phyloP scores from a whole-genome alignment of 2,888 invertebrate species.

The Drosophila sordidula region DNA sequence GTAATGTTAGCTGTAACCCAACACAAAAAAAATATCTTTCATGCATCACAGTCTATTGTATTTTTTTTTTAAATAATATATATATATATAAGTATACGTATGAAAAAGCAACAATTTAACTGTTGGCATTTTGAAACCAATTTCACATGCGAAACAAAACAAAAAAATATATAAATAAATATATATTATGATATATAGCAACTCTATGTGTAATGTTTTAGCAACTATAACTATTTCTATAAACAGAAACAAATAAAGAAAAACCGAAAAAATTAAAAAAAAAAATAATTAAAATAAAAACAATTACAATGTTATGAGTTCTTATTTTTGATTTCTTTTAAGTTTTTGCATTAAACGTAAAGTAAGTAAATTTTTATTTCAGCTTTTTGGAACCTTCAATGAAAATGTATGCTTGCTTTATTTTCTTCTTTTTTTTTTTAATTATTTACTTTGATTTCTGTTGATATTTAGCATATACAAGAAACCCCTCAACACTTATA shows the following conservation, averaged over 20 bases:
- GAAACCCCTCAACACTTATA: constrained; percentile 72
- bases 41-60: constrained; percentile 73
- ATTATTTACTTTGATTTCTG: constrained; percentile 12
- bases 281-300: constrained; percentile 42
- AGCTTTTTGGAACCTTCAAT: constrained; percentile 17
- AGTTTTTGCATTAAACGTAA: constrained; percentile 9
- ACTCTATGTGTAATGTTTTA: constrained; percentile 78
- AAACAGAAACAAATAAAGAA: constrained; percentile 48
- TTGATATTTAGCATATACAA: constrained; percentile 40
- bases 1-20: constrained; percentile 64
- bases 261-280: constrained; percentile 49
- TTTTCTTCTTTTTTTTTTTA: not conserved
- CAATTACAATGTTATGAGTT: constrained; percentile 34
- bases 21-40: constrained; percentile 58
- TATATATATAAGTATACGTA: constrained; percentile 19
- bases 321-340: constrained; percentile 28
- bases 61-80: constrained; percentile 44
- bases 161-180: constrained; percentile 48
- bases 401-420: constrained; percentile 20
- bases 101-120: constrained; percentile 74
- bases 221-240: constrained; percentile 78
- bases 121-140: constrained; percentile 77
- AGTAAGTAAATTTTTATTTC: constrained; percentile 36
- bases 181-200: constrained; percentile 61
- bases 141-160: constrained; percentile 77